These are phyloP conservation scores for Rhinoraja longicauda DNA, from an alignment of 2,797 vertebrate genomes.

Conservation along the genomic window DNA sequence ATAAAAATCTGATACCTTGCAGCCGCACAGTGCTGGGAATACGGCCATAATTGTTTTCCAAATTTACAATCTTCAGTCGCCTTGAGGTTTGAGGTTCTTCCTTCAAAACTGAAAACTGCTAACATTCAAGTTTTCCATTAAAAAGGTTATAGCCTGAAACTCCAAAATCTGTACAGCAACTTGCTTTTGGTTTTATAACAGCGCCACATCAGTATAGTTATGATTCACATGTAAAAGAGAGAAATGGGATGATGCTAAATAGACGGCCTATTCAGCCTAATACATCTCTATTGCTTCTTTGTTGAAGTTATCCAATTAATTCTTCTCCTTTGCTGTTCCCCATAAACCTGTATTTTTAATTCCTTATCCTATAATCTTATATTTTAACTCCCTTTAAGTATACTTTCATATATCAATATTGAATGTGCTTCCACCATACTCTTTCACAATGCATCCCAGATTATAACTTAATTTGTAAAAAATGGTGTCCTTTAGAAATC, in stretches of 20 bases:
- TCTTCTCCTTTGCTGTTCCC: background rate
- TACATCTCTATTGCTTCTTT: background rate
- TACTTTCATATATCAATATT: background rate
- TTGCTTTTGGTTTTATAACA: background rate
- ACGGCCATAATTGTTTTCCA: background rate
- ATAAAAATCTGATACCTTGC: background rate
- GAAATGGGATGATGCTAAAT: background rate
- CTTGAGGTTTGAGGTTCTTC: background rate
- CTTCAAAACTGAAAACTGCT: background rate
- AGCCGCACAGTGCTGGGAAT: background rate
- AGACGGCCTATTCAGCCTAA: background rate
- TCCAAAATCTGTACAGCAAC: background rate
- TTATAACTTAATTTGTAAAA: background rate
- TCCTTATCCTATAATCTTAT: background rate
- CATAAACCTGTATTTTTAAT: background rate
- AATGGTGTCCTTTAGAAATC: background rate
- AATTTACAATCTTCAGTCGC: background rate
- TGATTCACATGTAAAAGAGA: background rate
- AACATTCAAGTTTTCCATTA: background rate
- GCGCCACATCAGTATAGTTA: background rate
- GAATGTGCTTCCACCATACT: background rate
- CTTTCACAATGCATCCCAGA: background rate
- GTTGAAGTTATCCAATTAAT: background rate
- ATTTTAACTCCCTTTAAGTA: background rate
- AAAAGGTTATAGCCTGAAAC: background rate